phyloP scores from a whole-genome alignment of 2,797 vertebrate species.

The Pantherophis alleghaniensis region DNA sequence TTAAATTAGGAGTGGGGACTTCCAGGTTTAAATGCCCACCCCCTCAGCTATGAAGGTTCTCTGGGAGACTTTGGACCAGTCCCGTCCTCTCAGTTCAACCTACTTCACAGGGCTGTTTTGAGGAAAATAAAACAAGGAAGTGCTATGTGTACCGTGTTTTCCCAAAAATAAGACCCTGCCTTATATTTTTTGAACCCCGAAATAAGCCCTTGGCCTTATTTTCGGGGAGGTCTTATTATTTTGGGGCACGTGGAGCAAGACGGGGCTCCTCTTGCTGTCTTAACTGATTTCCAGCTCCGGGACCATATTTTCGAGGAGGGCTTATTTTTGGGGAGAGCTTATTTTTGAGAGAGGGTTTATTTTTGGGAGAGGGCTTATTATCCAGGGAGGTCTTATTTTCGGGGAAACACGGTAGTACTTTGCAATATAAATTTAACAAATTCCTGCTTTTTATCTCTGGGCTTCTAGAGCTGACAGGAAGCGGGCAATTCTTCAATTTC shows the following conservation, averaged over 20 bases:
- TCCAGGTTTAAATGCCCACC: not conserved
- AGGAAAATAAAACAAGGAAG: not conserved
- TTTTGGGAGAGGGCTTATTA: too few species aligned
- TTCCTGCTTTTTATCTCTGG: not conserved
- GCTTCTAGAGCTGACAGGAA: not conserved
- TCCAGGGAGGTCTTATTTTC: too few species aligned
- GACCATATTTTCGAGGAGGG: too few species aligned
- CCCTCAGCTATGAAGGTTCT: not conserved
- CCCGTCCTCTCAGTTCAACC: not conserved
- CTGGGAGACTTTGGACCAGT: not conserved
- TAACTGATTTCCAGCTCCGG: too few species aligned
- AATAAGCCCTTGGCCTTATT: too few species aligned
- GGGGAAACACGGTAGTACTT: not conserved
- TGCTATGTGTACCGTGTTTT: not conserved
- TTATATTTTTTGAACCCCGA: too few species aligned
- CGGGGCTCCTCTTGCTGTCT: too few species aligned
- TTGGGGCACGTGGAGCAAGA: too few species aligned
- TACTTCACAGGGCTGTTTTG: not conserved
- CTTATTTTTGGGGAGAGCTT: too few species aligned
- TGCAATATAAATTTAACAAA: not conserved
- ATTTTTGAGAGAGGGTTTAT: too few species aligned
- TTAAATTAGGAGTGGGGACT: not conserved
- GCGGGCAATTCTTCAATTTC: not conserved
- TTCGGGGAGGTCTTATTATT: too few species aligned
- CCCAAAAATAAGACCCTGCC: too few species aligned